These are phyloP conservation scores for Exaiptasia diaphana DNA, from an alignment of 64 coral and sea anemone genomes.

Conservation along the genomic window DNA sequence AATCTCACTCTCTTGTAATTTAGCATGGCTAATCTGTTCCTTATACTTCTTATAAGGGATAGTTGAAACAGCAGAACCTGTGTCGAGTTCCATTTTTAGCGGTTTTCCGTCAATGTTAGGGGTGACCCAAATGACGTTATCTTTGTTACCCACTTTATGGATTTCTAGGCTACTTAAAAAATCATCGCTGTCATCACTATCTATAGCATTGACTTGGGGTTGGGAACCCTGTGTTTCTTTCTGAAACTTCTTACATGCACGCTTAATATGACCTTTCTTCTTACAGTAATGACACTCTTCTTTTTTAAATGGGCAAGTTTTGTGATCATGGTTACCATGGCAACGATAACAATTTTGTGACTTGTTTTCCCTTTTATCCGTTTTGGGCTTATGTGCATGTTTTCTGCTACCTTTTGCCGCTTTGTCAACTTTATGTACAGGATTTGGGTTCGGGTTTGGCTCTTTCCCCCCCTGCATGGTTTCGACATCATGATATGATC, in stretches of 20 bases:
- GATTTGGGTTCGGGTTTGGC: not conserved
- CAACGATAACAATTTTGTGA: constrained; percentile 46
- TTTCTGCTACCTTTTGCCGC: not conserved
- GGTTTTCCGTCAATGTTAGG: constrained; percentile 23
- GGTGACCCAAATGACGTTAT: constrained; percentile 19
- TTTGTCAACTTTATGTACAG: constrained; percentile 27
- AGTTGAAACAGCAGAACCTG: constrained; percentile 36
- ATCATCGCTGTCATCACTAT: constrained; percentile 11
- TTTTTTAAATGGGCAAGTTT: constrained; percentile 46
- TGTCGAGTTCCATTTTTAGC: constrained; percentile 57
- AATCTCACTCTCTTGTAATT: not conserved
- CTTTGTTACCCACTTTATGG: too few species aligned
- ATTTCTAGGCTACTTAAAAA: constrained; percentile 5
- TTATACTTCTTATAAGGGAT: constrained; percentile 22
- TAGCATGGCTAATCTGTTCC: not conserved
- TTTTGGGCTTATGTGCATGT: not conserved
- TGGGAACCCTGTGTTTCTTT: constrained; percentile 1
- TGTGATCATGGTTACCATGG: constrained; percentile 26
- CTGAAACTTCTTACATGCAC: constrained; percentile 38
- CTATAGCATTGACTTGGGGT: constrained; percentile 27
- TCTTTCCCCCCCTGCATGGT: not conserved
- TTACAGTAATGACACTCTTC: constrained; percentile 58
- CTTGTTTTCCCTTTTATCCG: not conserved
- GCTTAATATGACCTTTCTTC: constrained; percentile 31
- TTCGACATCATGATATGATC: constrained; percentile 37